Conservation (phyloP, 2,113 vertebrate species). For the Stercorarius parasiticus region DNA sequence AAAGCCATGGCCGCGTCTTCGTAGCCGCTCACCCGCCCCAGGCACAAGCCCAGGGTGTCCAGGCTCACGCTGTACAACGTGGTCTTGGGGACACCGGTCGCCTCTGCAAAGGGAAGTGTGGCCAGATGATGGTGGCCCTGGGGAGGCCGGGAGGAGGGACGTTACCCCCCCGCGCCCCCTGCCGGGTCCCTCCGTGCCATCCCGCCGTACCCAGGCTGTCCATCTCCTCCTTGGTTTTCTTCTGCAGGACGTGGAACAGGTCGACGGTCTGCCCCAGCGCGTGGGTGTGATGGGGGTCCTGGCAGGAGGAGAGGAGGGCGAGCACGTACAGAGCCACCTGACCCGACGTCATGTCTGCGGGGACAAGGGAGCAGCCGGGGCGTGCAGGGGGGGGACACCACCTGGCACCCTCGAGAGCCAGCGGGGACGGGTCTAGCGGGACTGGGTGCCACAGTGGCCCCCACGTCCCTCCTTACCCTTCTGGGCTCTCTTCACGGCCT, state of each 20-base stretch:
- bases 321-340: constrained; percentile 66
- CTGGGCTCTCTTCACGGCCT: neutral
- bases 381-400: fast-evolving
- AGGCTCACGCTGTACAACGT: constrained; percentile 23
- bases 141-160: too few relatives aligned
- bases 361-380: fast-evolving
- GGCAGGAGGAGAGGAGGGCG: constrained; percentile 73
- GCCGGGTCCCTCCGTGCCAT: neutral
- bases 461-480: neutral
- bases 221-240: neutral
- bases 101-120: neutral
- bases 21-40: fast-evolving
- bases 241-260: neutral
- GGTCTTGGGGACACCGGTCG: neutral
- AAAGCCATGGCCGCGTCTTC: neutral
- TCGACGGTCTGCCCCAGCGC: neutral
- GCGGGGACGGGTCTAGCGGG: fast-evolving
- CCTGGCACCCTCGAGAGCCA: neutral
- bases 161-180: fast-evolving
- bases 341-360: constrained; percentile 54
- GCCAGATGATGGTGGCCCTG: fast-evolving
- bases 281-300: neutral
- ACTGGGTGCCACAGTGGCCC: fast-evolving
- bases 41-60: constrained; percentile 31
- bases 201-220: neutral